A percentile compares a stretch with the other conserved stretches of the same genome.
phyloP scores from a whole-genome alignment of 2,888 invertebrate genomes.

The Caenorhabditis parvicauda region DNA sequence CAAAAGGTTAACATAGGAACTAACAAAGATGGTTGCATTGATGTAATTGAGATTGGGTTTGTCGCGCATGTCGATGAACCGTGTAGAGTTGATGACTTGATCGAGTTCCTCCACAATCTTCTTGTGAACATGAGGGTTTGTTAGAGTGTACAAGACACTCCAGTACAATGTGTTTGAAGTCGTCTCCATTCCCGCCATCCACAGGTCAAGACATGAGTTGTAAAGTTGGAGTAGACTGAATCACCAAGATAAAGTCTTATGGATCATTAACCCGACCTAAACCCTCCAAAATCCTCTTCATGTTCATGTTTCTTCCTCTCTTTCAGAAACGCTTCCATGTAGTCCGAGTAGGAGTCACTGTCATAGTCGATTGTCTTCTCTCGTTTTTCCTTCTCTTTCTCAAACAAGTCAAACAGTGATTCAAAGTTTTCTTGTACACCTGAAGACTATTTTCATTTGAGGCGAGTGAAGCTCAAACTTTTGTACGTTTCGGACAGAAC shows the following conservation, averaged over 20 bases:
- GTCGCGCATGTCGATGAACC: slow-evolving; percentile 26
- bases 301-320: slow-evolving; percentile 29
- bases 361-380: slow-evolving; percentile 25
- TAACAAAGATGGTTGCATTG: slow-evolving; percentile 28
- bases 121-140: slow-evolving; percentile 19
- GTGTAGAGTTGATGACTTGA: slow-evolving; percentile 17
- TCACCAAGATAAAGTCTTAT: no score
- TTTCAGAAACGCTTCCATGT: slow-evolving; percentile 34
- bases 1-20: no score
- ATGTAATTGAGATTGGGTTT: slow-evolving; percentile 17
- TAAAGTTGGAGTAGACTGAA: slow-evolving; percentile 24
- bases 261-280: slow-evolving; percentile 8
- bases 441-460: no score
- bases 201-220: slow-evolving; percentile 32
- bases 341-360: slow-evolving; percentile 26
- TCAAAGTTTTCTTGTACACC: no score
- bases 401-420: slow-evolving; percentile 22
- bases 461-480: no score
- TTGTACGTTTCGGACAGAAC: no score
- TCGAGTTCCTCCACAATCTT: slow-evolving; percentile 32
- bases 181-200: slow-evolving; percentile 46
- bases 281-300: slow-evolving; percentile 21
- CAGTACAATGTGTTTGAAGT: slow-evolving; percentile 38
- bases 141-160: slow-evolving; percentile 26
- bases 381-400: slow-evolving; percentile 17